A percentile compares a stretch with the other conserved stretches of the same genome.
These are phyloP conservation scores for Amiota minor DNA, from an alignment of 2,888 invertebrate species.

Conservation along the genomic window DNA sequence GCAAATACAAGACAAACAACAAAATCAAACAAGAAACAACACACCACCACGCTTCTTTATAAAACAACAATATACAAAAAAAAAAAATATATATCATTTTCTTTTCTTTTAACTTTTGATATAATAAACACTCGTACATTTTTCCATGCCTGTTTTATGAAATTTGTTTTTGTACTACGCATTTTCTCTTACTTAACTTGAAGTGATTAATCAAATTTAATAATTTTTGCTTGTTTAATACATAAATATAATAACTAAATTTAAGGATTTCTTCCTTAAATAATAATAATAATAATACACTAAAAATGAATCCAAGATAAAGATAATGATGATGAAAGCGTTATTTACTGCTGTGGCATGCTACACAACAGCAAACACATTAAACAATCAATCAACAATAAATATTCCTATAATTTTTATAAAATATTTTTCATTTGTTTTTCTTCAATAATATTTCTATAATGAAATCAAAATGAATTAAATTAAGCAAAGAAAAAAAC, in stretches of 20 bases:
- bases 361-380: conserved; percentile 25
- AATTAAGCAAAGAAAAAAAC: conserved; percentile 25
- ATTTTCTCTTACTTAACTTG: neutral
- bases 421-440: too few species aligned
- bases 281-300: conserved; percentile 43
- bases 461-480: neutral
- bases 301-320: neutral
- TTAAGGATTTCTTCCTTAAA: conserved; percentile 6
- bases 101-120: neutral
- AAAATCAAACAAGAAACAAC: too few species aligned
- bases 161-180: conserved; percentile 1
- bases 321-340: too few species aligned
- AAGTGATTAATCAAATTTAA: neutral
- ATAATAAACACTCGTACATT: conserved; percentile 10
- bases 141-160: neutral
- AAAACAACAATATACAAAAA: too few species aligned
- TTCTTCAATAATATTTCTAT: neutral
- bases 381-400: neutral
- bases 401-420: too few species aligned
- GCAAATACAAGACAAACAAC: conserved; percentile 26
- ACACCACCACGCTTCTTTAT: too few species aligned
- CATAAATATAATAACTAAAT: conserved; percentile 40
- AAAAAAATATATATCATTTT: too few species aligned
- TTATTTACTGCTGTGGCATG: neutral
- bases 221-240: conserved; percentile 56